These are phyloP conservation scores for Sinocyclocheilus anshuiensis DNA, from an alignment of 2,113 vertebrate species.

Conservation along the genomic window DNA sequence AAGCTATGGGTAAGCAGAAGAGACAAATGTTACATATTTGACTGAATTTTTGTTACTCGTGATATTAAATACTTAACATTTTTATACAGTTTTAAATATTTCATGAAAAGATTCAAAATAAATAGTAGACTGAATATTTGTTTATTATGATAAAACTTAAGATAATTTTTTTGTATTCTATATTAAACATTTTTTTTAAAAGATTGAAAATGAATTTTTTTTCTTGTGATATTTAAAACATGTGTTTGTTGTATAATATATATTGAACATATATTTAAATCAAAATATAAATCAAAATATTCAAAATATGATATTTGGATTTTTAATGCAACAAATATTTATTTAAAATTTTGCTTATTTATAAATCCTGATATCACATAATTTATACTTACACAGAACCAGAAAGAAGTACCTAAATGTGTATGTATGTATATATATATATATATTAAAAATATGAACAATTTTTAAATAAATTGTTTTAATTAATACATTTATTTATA, in stretches of 20 bases:
- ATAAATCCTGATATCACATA: neutral
- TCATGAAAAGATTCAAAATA: neutral
- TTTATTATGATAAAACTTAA: neutral
- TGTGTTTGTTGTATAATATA: no score
- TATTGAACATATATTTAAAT: no score
- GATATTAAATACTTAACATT: neutral
- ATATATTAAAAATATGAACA: no score
- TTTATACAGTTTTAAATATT: no score
- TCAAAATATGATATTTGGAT: neutral
- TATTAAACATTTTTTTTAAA: neutral
- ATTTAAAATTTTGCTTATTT: neutral
- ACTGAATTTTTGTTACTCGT: neutral
- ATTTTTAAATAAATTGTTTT: no score
- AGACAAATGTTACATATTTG: neutral
- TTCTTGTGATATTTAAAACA: no score
- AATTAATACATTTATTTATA: no score
- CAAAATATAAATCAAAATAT: no score
- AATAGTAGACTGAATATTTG: neutral
- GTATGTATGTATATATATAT: neutral
- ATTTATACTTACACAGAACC: no score
- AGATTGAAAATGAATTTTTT: neutral
- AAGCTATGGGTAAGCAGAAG: conserved; percentile 86
- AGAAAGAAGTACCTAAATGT: no score
- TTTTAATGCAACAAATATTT: neutral
- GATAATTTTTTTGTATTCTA: neutral